Base-by-base conservation (phyloP, 1,140 invertebrate species). In the Hyles euphorbiae region DNA sequence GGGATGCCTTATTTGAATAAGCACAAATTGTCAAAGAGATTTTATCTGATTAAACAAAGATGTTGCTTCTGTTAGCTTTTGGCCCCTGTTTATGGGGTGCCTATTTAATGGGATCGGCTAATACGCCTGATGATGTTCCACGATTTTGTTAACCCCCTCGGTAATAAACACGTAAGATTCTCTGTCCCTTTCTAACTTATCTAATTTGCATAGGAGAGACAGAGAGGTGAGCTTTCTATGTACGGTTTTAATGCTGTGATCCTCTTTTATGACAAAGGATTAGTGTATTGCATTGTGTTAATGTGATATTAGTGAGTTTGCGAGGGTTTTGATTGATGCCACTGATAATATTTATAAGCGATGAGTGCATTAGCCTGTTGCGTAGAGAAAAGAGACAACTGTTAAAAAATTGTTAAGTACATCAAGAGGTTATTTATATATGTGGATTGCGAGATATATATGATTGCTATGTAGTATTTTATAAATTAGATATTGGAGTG, bases 11-110 rank as follows among this genome's bases (percentile, higher is more conserved):
- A 85, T 88, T 88, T 88, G 81, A 88, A 88, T 88, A 82, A 86
- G 83, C 81, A 70, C 75, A 88, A 86, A 88, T 86, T 88, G 81
- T 88, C 81, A 88, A 88, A 88, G 83, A 86, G 83, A 88, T 88
- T 81, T 85, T 85, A 85, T 87, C 83, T 83, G 66, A 66, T 75
- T 83, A 86, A 82, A 86, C 84, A 87, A 86, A 86, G 81, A 83
- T 68, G 76, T 62, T 71, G 64, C 72, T 81, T 76, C 74, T 84
- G 77, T 80, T 84, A 69, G 76, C 81, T 79, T 81, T 80, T 78
- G 76, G 74, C 78, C 82, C 78, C 76, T 74, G 64, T 64, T 67
- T 53, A 54, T 36, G 63, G 74, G 77, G 81, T 70, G 68, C 60
- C 67, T 74, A 75, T 78, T 84, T 84, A 86, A 87, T 84, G 69